Evolutionary conservation across 2,888 invertebrate genomes (phyloP).

Genomic region (Pseudococcus jackbeardsleyi): DNA sequence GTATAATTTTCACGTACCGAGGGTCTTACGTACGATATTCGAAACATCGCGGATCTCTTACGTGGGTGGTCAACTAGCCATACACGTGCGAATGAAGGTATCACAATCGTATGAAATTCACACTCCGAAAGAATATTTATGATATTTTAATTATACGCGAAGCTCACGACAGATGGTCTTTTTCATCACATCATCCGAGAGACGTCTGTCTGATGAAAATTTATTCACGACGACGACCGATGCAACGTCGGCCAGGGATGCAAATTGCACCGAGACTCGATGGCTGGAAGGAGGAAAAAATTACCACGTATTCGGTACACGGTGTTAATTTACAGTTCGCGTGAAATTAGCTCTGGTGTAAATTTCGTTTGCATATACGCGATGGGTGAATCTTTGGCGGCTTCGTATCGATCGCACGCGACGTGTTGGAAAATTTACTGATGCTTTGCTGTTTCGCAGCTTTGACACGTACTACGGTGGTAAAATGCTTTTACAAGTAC

Average conservation of each 20-base stretch:
- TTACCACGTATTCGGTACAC: not conserved
- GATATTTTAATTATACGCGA: not conserved
- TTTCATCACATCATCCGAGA: not conserved
- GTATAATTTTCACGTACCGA: not conserved
- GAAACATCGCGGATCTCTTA: too few relatives aligned
- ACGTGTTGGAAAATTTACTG: not conserved
- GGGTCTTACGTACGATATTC: not conserved
- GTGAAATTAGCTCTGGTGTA: not conserved
- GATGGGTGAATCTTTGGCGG: not conserved
- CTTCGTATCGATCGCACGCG: constrained; percentile 12
- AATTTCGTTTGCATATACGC: not conserved
- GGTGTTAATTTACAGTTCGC: not conserved
- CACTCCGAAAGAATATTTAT: too few relatives aligned
- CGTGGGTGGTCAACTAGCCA: too few relatives aligned
- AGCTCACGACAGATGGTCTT: not conserved
- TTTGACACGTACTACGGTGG: not conserved
- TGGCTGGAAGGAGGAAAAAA: not conserved
- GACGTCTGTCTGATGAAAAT: not conserved
- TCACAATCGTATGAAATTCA: too few relatives aligned
- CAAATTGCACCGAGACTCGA: not conserved
- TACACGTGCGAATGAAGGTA: not conserved
- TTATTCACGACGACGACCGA: not conserved
- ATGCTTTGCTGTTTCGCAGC: not conserved
- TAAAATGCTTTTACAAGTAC: not conserved
- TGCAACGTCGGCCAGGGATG: not conserved